phyloP scores from a whole-genome alignment of 2,797 vertebrate genomes.

The Anableps anableps region DNA sequence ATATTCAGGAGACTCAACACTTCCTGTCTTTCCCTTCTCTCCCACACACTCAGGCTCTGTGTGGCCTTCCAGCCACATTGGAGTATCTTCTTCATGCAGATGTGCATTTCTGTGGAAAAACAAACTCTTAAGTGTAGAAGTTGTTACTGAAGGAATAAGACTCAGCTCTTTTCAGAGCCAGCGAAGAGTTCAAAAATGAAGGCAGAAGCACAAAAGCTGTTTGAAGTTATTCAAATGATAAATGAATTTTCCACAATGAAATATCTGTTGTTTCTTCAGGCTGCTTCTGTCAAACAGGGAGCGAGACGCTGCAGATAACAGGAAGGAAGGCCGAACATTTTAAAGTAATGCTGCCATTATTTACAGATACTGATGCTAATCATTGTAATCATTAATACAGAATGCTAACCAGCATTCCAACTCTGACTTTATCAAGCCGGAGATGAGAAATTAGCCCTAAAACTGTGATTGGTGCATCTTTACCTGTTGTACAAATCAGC shows the following conservation, averaged over 20 bases:
- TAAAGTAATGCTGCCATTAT: neutral
- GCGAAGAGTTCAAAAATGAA: no score
- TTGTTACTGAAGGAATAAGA: no score
- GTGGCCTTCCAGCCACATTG: conserved; percentile 74
- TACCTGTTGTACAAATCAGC: neutral
- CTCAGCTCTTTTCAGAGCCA: no score
- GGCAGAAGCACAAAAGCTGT: neutral
- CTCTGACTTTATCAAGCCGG: neutral
- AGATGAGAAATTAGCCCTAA: neutral
- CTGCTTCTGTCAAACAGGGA: no score
- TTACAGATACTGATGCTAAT: neutral
- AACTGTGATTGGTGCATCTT: neutral
- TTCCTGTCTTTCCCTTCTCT: conserved; percentile 79
- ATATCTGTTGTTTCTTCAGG: neutral
- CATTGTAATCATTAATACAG: neutral
- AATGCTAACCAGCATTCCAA: neutral
- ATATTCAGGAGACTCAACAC: conserved; percentile 63
- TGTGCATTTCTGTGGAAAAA: conserved; percentile 77
- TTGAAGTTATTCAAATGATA: neutral
- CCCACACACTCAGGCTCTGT: conserved; percentile 74
- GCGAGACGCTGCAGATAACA: no score
- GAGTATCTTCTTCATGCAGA: conserved; percentile 75
- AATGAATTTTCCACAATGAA: neutral
- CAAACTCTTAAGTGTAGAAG: no score
- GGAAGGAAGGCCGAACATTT: neutral